Conservation (phyloP, 1,140 invertebrate genomes). For the Acyrthosiphon pisum region DNA sequence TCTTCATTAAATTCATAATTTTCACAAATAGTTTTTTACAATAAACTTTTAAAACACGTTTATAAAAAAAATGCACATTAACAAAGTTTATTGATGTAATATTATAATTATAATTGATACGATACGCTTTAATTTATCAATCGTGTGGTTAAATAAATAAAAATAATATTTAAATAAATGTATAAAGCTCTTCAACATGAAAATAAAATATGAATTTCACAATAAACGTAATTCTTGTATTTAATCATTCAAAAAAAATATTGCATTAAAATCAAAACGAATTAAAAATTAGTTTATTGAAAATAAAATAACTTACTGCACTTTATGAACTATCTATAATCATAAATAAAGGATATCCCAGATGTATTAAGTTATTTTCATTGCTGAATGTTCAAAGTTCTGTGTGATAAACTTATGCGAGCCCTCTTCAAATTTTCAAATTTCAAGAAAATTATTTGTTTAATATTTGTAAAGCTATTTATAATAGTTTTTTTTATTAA, state of each 20-base stretch:
- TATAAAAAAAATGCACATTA: not conserved
- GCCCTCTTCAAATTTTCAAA: not conserved
- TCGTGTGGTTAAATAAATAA: not conserved
- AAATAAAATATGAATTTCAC: not conserved
- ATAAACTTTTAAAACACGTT: not conserved
- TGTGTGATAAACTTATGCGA: not conserved
- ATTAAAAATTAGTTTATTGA: not conserved
- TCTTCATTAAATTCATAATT: not conserved
- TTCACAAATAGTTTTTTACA: not conserved
- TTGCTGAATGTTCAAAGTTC: not conserved
- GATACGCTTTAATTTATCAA: not conserved
- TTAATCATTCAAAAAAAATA: not conserved
- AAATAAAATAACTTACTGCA: not conserved
- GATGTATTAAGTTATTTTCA: not conserved
- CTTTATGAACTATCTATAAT: not conserved
- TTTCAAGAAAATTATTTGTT: not conserved
- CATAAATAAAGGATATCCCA: not conserved
- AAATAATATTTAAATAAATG: not conserved
- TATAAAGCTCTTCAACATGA: not conserved
- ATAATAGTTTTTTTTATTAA: not conserved
- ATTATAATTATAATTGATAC: not conserved
- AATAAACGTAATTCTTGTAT: not conserved
- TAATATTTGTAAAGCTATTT: not conserved
- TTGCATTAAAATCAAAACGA: not conserved
- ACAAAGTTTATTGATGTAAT: not conserved